A percentile compares a stretch with the other conserved stretches of the same genome.
Evolutionary conservation across 2,888 invertebrate species (phyloP).

Genomic region (Dichetophora obliterata): DNA sequence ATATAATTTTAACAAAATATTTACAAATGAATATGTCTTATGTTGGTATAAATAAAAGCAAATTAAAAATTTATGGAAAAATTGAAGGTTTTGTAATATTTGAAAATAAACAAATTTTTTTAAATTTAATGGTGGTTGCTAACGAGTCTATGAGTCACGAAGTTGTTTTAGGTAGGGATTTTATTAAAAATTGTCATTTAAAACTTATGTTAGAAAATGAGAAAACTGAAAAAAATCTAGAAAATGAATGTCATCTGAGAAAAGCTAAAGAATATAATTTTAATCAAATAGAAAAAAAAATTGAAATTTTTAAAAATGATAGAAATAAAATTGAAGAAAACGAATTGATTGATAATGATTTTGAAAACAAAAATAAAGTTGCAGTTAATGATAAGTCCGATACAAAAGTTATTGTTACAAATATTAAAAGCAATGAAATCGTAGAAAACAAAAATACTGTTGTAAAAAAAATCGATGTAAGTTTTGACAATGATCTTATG

Average conservation of each 20-base stretch:
- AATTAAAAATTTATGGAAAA: constrained; percentile 31
- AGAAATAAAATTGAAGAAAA: too few relatives aligned
- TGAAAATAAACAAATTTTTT: constrained; percentile 1
- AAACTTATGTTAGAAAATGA: not conserved
- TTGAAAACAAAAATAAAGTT: too few relatives aligned
- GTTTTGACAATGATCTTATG: too few relatives aligned
- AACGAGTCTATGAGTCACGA: constrained; percentile 6
- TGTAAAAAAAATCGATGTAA: too few relatives aligned
- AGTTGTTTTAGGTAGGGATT: constrained; percentile 29
- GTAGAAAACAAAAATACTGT: too few relatives aligned
- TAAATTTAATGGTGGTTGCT: constrained; percentile 18
- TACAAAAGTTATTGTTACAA: too few relatives aligned
- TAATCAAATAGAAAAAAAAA: too few relatives aligned
- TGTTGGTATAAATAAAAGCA: constrained; percentile 20
- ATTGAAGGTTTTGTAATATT: constrained; percentile 17
- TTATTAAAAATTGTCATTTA: not conserved
- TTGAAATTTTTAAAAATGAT: too few relatives aligned
- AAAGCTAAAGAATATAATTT: not conserved
- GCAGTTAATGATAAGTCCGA: too few relatives aligned
- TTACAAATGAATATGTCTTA: not conserved
- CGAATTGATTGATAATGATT: too few relatives aligned
- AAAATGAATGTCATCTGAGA: not conserved
- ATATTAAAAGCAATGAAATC: too few relatives aligned
- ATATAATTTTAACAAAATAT: not conserved
- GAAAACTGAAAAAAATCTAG: too few relatives aligned